Percentiles rank a stretch among this genome's conserved stretches.
phyloP scores from a whole-genome alignment of 1,140 invertebrate genomes.

The Drosophila persimilis region DNA sequence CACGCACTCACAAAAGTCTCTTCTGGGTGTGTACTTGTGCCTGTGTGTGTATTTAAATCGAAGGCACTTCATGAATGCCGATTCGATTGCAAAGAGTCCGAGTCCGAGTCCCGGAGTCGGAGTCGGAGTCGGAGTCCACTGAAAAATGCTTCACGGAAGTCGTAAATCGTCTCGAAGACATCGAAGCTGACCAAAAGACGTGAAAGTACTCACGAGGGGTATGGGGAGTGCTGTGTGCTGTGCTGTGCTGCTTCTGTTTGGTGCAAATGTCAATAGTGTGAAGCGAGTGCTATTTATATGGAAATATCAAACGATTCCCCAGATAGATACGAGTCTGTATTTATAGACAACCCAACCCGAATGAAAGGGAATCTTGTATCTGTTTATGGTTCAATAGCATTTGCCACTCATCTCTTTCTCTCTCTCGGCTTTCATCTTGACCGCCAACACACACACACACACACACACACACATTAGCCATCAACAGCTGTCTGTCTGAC shows the following conservation, averaged over 20 bases:
- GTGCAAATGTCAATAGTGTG: conserved; percentile 63
- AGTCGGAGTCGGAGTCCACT: conserved; percentile 39
- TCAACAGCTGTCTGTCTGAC: conserved; percentile 50
- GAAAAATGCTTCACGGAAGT: conserved; percentile 73
- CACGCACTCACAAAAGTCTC: conserved; percentile 34
- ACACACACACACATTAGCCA: conserved; percentile 13
- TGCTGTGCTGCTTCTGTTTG: background rate
- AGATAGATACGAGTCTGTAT: conserved; percentile 31
- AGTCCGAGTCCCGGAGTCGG: too few species aligned
- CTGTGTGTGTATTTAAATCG: conserved; percentile 59
- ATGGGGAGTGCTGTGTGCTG: background rate
- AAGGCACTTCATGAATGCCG: conserved; percentile 67
- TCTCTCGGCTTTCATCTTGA: conserved; percentile 60
- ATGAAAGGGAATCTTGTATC: conserved; percentile 21
- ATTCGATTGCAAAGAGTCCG: conserved; percentile 53
- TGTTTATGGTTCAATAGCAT: conserved; percentile 69
- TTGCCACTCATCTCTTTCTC: conserved; percentile 37
- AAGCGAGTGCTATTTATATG: conserved; percentile 51
- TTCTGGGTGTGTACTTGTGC: conserved; percentile 24
- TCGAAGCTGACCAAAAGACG: conserved; percentile 24
- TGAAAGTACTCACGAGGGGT: conserved; percentile 14
- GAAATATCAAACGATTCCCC: conserved; percentile 53
- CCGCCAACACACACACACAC: conserved; percentile 29
- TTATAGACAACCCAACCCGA: conserved; percentile 33
- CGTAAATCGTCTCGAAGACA: conserved; percentile 70